A percentile compares a stretch with the other conserved stretches of the same genome.
These are phyloP conservation scores for Gymnosoma rotundatum DNA, from an alignment of 2,888 invertebrate species.

Conservation along the genomic window DNA sequence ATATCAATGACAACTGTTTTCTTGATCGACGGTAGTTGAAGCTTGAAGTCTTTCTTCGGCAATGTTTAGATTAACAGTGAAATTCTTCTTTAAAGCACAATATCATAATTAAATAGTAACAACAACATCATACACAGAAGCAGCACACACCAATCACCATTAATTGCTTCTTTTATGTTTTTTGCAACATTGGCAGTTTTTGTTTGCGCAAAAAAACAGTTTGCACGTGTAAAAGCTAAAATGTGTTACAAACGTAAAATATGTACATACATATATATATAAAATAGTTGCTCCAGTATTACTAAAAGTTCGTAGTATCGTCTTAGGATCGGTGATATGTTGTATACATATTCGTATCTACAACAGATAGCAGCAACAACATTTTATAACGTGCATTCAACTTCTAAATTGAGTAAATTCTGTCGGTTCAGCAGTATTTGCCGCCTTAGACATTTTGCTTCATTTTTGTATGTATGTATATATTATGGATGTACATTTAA, in stretches of 20 bases:
- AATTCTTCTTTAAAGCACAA: constrained; percentile 50
- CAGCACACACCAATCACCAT: constrained; percentile 29
- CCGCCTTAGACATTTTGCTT: constrained; percentile 25
- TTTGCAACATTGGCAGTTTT: constrained; percentile 63
- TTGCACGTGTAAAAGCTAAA: constrained; percentile 43
- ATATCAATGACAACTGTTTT: constrained; percentile 48
- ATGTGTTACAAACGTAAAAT: constrained; percentile 22
- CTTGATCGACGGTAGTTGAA: constrained; percentile 22
- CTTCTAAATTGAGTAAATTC: constrained; percentile 41
- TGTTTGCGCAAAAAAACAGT: constrained; percentile 50
- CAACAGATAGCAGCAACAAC: constrained; percentile 34
- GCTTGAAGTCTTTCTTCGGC: constrained; percentile 52
- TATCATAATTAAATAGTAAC: constrained; percentile 4
- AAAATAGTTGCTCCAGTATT: constrained; percentile 26
- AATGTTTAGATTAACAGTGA: constrained; percentile 60
- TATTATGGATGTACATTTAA: too few relatives aligned
- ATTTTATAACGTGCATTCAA: constrained; percentile 60
- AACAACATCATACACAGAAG: background rate
- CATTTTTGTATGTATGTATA: too few relatives aligned
- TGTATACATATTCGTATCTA: background rate
- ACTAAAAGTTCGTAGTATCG: constrained; percentile 7
- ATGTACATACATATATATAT: background rate
- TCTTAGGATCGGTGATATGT: constrained; percentile 28
- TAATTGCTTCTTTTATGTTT: constrained; percentile 49
- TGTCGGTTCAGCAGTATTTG: constrained; percentile 34